Evolutionary conservation across 2,797 vertebrate genomes (phyloP).

Genomic region (Rhabdomys pumilio): DNA sequence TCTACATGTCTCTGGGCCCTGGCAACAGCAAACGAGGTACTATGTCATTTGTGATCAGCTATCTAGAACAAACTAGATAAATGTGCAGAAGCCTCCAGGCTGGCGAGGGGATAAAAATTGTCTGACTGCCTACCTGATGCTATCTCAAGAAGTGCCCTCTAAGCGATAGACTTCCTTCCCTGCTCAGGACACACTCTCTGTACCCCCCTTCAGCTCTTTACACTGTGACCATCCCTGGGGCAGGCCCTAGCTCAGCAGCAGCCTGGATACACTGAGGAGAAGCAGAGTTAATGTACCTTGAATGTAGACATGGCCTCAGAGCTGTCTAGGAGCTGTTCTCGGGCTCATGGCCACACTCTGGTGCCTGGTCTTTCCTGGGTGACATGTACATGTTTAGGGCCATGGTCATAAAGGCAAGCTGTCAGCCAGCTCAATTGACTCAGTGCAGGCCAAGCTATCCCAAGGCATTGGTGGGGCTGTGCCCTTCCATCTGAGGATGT

Average conservation of each 20-base stretch:
- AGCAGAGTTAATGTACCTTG: neutral
- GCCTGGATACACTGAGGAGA: neutral
- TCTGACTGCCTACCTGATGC: neutral
- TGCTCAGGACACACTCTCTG: neutral
- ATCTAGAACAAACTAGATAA: neutral
- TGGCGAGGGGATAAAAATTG: neutral
- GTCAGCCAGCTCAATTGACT: neutral
- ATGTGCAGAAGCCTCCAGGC: neutral
- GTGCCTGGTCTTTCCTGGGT: neutral
- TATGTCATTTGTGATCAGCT: neutral
- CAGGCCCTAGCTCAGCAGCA: neutral
- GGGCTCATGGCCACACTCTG: neutral
- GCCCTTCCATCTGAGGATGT: neutral
- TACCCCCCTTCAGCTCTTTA: neutral
- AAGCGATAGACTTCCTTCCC: neutral
- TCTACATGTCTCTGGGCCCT: neutral
- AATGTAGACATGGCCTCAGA: neutral
- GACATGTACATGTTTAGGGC: neutral
- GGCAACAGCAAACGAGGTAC: slow-evolving; percentile 9
- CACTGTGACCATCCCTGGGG: neutral
- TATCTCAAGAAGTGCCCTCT: neutral
- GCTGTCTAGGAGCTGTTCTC: neutral
- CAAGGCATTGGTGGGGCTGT: neutral
- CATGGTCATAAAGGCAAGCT: neutral
- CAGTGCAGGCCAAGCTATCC: neutral